Conservation (phyloP, 2,888 invertebrate species). For the Cephus pygmeus region DNA sequence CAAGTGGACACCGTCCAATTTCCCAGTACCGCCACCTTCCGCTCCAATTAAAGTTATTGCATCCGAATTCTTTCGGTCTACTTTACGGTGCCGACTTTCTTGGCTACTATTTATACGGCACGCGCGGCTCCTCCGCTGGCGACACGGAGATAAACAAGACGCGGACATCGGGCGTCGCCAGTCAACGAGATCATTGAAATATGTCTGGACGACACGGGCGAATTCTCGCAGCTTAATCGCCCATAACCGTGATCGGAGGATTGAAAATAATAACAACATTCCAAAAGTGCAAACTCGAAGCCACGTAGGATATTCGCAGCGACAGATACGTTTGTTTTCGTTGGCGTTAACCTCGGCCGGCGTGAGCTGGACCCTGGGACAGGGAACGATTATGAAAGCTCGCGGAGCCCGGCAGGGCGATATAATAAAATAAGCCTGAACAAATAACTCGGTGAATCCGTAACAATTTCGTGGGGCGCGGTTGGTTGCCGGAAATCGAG, state of each 20-base stretch:
- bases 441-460: not conserved
- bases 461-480: not conserved
- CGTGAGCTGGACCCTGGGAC: not conserved
- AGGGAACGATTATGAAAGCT: not conserved
- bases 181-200: not conserved
- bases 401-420: not conserved
- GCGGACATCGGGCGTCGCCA: not conserved
- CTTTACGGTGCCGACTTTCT: not conserved
- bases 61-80: slow-evolving; percentile 1
- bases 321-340: not conserved
- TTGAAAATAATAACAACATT: no score
- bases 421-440: slow-evolving; percentile 7
- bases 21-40: not conserved
- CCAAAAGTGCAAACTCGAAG: not conserved
- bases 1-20: slow-evolving; percentile 4
- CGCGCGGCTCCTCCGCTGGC: not conserved
- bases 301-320: not conserved
- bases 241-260: no score
- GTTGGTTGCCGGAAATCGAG: slow-evolving; percentile 4
- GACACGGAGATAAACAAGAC: not conserved
- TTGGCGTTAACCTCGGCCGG: not conserved
- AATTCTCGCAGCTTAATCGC: not conserved
- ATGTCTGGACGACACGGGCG: not conserved
- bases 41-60: not conserved
- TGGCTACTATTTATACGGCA: not conserved